Conservation (phyloP, 2,797 vertebrate species). For the Carcharodon carcharias region DNA sequence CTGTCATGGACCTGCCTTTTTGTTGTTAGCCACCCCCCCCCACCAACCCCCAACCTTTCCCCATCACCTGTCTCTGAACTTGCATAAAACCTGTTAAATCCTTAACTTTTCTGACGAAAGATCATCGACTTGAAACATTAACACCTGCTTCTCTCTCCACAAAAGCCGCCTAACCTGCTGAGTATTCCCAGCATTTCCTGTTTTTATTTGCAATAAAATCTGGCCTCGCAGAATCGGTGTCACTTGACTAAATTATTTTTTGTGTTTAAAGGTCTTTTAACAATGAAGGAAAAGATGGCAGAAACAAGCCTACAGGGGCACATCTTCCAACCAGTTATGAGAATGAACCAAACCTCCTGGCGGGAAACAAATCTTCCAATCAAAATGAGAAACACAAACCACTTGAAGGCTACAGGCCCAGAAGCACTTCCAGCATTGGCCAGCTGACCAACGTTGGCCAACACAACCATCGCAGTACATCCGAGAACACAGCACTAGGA, state of each 20-base stretch:
- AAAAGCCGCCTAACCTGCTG: background rate
- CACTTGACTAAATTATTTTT: background rate
- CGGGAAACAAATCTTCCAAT: conserved; percentile 41
- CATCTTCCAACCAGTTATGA: background rate
- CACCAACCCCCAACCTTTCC: too few species aligned
- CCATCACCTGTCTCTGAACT: background rate
- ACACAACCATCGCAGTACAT: background rate
- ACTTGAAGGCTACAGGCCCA: conserved; percentile 56
- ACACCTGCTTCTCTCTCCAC: background rate
- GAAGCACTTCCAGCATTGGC: conserved; percentile 42
- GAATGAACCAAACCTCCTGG: conserved; percentile 40
- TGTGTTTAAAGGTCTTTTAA: conserved; percentile 45
- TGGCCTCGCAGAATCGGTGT: conserved; percentile 39
- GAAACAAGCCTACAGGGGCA: background rate
- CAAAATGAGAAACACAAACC: conserved; percentile 53
- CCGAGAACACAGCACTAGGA: background rate
- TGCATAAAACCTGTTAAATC: background rate
- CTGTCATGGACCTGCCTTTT: background rate
- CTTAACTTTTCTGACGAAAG: too few species aligned
- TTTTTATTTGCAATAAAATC: conserved; percentile 33
- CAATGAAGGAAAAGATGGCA: conserved; percentile 45
- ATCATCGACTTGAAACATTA: background rate
- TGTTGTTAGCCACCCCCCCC: background rate
- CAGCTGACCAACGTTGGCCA: conserved; percentile 41
- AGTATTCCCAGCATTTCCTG: background rate